Conservation (phyloP, 1,140 invertebrate genomes). For the Thaumatotibia leucotreta region DNA sequence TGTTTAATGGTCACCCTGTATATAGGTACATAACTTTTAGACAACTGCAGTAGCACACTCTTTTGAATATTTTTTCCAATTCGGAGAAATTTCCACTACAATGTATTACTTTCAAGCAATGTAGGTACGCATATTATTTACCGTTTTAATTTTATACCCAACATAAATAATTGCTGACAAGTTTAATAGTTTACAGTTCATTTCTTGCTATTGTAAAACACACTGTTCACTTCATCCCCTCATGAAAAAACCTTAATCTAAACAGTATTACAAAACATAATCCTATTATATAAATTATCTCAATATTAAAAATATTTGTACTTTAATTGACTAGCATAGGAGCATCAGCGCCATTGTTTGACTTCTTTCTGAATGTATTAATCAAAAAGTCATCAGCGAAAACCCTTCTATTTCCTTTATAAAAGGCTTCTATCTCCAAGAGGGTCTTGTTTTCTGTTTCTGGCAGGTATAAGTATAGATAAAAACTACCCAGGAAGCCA, state of each 20-base stretch:
- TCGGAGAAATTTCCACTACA: no score
- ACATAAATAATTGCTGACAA: no score
- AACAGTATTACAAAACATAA: not conserved
- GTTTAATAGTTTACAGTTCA: no score
- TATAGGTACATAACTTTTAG: no score
- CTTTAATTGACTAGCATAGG: conserved; percentile 55
- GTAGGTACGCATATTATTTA: no score
- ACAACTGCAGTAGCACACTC: no score
- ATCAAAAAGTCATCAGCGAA: conserved; percentile 65
- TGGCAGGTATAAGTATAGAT: conserved; percentile 83
- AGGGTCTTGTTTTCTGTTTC: conserved; percentile 88
- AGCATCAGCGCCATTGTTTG: conserved; percentile 31
- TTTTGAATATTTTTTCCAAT: no score
- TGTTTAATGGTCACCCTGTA: no score
- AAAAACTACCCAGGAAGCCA: conserved; percentile 76
- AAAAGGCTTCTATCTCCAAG: conserved; percentile 82
- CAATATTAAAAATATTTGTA: not conserved
- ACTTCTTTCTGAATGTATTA: conserved; percentile 56
- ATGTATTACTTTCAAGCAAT: no score
- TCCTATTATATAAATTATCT: not conserved
- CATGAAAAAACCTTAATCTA: not conserved
- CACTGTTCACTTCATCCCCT: no score
- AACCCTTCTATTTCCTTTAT: conserved; percentile 55
- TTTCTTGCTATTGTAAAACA: no score
- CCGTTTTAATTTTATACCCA: no score